Base-by-base conservation (phyloP, 2,888 invertebrate species). In the Heliconius cydno region DNA sequence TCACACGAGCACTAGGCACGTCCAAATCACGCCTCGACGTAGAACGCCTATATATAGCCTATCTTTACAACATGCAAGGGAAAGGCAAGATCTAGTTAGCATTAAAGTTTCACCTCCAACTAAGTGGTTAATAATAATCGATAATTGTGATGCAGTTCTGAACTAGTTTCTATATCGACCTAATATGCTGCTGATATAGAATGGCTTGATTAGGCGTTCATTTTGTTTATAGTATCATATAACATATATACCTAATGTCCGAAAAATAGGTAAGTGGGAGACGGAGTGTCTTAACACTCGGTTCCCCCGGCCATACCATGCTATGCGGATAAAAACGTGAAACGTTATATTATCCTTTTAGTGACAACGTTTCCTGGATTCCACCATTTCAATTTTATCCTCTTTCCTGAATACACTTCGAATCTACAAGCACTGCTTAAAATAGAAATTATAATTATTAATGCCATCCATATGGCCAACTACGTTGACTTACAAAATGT, bases 71-170 rank as follows among this genome's bases (percentile, higher is more conserved):
- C 79, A 73, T 67, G 65, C 76, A 76, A 81, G 79, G 80, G 82
- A 81, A 82, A 82, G 80, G 82, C 81, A 79, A 73, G 80, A 77
- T 80, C 82, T 78, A 79, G 82, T 79, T 82, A 80, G 66, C 76
- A 80, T 79, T 80, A 82, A 87, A 88, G 89, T 92, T 92, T 90
- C 89, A 89, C 91, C 87, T 86, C 87, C 82, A 85, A 84, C 84
- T 87, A 88, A 89, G 88, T 89, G 88, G 86, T 88, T 91, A 90
- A 90, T 91, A 90, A 90, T 92, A 90, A 92, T 91, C 90, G 89
- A 91, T 92, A 92, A 92, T 92, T 91, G 90, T 91, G 86, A 87
- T 88, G 89, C 89, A 88, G 86, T 90, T 89, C 84, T 65, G 84
- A 83, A 84, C 88, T 85, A 87, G 90, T 92, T 92, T 92, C 91